phyloP scores from a whole-genome alignment of 53 echinoderm and acorn worm genomes.

The Echinarachnius parma region DNA sequence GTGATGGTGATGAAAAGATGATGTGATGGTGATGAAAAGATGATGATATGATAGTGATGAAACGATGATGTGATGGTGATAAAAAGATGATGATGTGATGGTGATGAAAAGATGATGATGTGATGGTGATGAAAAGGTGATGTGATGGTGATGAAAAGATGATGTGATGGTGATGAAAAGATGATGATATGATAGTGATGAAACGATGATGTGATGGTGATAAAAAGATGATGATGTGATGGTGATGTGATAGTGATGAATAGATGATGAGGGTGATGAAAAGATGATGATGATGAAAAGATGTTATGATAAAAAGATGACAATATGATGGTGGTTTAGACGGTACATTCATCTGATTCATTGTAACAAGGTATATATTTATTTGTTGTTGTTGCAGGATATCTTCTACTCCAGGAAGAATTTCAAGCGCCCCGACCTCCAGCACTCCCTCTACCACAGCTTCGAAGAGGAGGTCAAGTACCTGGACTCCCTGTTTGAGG shows the following conservation, averaged over 20 bases:
- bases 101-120: too few relatives aligned
- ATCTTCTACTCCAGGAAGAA: conserved; percentile 98
- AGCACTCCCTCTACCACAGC: conserved; percentile 61
- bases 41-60: too few relatives aligned
- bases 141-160: too few relatives aligned
- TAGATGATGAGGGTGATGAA: not conserved
- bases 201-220: not conserved
- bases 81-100: too few relatives aligned
- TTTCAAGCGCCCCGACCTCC: conserved; percentile 89
- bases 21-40: too few relatives aligned
- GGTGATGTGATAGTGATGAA: not conserved
- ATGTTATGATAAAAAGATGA: not conserved
- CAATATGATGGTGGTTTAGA: not conserved
- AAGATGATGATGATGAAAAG: not conserved
- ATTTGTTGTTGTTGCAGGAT: too few relatives aligned
- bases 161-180: not conserved
- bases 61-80: too few relatives aligned
- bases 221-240: not conserved
- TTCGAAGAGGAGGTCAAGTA: conserved; percentile 81
- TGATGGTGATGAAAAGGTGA: too few relatives aligned
- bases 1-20: not conserved
- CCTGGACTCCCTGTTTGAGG: conserved; percentile 72
- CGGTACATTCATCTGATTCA: too few relatives aligned
- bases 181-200: not conserved
- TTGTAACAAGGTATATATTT: too few relatives aligned